Evolutionary conservation across 2,888 invertebrate species (phyloP).

Genomic region (Drosophila macrothrix): DNA sequence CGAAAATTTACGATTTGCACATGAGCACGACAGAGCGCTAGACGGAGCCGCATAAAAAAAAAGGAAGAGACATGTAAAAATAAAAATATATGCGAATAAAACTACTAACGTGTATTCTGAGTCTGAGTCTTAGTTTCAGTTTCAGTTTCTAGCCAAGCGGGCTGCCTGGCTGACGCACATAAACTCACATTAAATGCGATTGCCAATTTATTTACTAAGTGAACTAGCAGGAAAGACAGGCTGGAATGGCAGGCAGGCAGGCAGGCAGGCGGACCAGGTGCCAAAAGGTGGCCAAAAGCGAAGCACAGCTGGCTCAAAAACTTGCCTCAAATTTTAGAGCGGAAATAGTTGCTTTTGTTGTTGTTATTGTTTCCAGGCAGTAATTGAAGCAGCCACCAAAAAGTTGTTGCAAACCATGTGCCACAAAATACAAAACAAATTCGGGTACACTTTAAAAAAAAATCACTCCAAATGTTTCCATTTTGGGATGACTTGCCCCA

Average conservation of each 20-base stretch:
- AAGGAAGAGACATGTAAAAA: slow-evolving; percentile 30
- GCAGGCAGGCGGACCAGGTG: slow-evolving; percentile 29
- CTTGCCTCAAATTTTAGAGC: slow-evolving; percentile 80
- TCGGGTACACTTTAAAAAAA: background rate
- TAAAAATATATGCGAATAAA: slow-evolving; percentile 55
- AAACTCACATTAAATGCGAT: slow-evolving; percentile 81
- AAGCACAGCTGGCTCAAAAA: slow-evolving; percentile 71
- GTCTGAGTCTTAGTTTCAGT: slow-evolving; percentile 28
- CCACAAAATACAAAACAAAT: slow-evolving; percentile 55
- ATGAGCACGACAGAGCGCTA: slow-evolving; percentile 58
- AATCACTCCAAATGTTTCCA: background rate
- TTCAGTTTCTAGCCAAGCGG: slow-evolving; percentile 38
- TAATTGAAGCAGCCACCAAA: slow-evolving; percentile 73
- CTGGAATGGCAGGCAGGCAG: slow-evolving; percentile 4
- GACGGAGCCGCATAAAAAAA: slow-evolving; percentile 35
- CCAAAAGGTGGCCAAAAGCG: slow-evolving; percentile 28
- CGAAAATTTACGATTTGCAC: slow-evolving; percentile 80
- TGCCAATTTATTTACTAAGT: slow-evolving; percentile 82
- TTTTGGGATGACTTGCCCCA: background rate
- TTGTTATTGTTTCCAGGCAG: slow-evolving; percentile 38
- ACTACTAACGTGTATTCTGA: slow-evolving; percentile 48
- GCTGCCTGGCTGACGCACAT: slow-evolving; percentile 65
- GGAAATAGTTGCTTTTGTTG: slow-evolving; percentile 66
- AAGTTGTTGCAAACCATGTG: slow-evolving; percentile 71
- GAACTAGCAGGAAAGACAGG: slow-evolving; percentile 49